These are phyloP conservation scores for Stramonita haemastoma DNA, from an alignment of 2,888 invertebrate species.

Conservation along the genomic window DNA sequence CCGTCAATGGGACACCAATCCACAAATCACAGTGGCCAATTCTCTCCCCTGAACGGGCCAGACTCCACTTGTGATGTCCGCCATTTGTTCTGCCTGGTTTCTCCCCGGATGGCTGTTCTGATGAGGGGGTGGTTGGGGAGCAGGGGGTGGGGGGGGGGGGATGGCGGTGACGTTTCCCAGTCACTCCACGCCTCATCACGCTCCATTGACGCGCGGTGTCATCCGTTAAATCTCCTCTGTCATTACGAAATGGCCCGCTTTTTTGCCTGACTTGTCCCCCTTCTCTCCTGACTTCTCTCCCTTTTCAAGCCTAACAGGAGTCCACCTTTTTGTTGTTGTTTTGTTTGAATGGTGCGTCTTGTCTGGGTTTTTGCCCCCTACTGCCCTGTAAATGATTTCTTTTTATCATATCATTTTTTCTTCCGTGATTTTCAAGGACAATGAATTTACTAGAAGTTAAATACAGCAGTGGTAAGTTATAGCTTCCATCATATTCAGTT, in stretches of 20 bases:
- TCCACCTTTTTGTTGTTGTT: not conserved
- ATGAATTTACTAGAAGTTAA: too few relatives aligned
- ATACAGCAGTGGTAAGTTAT: too few relatives aligned
- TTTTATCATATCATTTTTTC: too few relatives aligned
- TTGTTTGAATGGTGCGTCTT: not conserved
- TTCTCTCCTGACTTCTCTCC: constrained; percentile 29
- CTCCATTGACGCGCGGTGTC: not conserved
- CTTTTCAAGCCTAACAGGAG: not conserved
- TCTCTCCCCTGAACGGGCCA: not conserved
- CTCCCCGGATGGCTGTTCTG: not conserved
- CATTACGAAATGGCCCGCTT: not conserved
- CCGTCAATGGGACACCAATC: not conserved
- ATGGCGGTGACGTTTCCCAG: not conserved
- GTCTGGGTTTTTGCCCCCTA: not conserved
- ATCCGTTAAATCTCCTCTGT: constrained; percentile 15
- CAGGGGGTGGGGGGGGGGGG: too few relatives aligned
- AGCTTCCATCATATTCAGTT: too few relatives aligned
- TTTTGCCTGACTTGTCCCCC: constrained; percentile 10
- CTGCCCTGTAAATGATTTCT: too few relatives aligned
- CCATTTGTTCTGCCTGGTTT: constrained; percentile 19
- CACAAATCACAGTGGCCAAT: constrained; percentile 5
- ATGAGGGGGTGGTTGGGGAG: not conserved
- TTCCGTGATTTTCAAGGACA: too few relatives aligned
- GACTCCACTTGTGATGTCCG: not conserved
- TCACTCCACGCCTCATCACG: not conserved